Conservation (phyloP, 1,140 invertebrate genomes). For the Euschistus heros region DNA sequence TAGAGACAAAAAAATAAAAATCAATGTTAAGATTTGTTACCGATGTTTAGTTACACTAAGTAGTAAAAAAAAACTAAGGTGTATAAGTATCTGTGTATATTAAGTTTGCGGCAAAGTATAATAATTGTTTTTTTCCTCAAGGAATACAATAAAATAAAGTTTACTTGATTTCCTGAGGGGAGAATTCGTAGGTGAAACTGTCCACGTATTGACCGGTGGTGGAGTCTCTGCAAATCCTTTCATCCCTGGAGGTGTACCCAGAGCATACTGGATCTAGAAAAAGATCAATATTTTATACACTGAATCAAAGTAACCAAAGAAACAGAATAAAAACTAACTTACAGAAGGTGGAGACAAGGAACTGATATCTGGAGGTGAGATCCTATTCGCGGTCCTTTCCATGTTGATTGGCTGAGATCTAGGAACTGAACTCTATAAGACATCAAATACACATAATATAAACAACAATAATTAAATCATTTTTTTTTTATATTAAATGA, state of each 20-base stretch:
- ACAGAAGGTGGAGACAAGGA: constrained; percentile 82
- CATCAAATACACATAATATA: not conserved
- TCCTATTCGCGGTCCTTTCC: constrained; percentile 41
- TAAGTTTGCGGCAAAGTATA: too few species aligned
- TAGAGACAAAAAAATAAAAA: too few species aligned
- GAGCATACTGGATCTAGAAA: constrained; percentile 68
- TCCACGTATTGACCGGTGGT: constrained; percentile 67
- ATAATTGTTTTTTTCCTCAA: too few species aligned
- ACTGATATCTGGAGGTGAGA: constrained; percentile 56
- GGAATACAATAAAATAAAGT: not conserved
- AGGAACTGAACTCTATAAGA: constrained; percentile 42
- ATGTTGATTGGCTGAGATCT: constrained; percentile 74
- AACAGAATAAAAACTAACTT: constrained; percentile 33
- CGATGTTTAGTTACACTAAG: too few species aligned
- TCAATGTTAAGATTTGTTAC: too few species aligned
- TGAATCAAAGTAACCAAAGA: not conserved
- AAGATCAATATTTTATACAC: not conserved
- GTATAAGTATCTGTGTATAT: too few species aligned
- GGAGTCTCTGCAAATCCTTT: constrained; percentile 58
- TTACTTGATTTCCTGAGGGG: constrained; percentile 60
- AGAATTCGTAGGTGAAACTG: constrained; percentile 56
- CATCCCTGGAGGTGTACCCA: constrained; percentile 73
- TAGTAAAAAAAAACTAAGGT: too few species aligned
- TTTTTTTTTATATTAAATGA: too few species aligned
- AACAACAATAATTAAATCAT: too few species aligned